These are phyloP conservation scores for Cepaea hortensis DNA, from an alignment of 2,888 invertebrate species.

Conservation along the genomic window DNA sequence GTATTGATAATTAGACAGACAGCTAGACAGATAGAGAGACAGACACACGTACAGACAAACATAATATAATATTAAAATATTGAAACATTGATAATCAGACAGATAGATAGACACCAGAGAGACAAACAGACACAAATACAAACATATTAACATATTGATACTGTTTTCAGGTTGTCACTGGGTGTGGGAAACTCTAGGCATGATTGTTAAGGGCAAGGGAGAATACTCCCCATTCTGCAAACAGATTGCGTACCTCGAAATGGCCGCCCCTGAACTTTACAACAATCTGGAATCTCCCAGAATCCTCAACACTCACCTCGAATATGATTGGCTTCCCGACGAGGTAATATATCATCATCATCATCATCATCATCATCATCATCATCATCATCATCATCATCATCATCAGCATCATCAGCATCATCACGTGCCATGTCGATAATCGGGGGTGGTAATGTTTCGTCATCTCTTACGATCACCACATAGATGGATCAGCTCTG, in stretches of 20 bases:
- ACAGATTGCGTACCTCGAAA: conserved; percentile 4
- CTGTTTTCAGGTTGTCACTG: conserved; percentile 26
- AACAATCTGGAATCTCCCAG: conserved; percentile 7
- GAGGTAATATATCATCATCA: neutral
- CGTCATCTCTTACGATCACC: no score
- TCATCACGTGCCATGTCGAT: no score
- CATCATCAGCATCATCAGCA: no score
- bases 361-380: no score
- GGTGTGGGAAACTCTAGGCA: conserved; percentile 15
- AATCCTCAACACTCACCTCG: conserved; percentile 18
- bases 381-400: no score
- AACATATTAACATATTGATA: neutral
- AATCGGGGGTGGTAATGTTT: no score
- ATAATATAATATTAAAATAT: neutral
- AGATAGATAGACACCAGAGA: neutral
- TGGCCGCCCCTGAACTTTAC: conserved; percentile 19
- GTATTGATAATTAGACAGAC: no score
- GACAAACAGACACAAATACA: neutral
- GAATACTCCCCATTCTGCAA: conserved; percentile 23
- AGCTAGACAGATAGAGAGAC: no score
- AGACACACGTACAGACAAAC: neutral
- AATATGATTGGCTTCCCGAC: conserved; percentile 28
- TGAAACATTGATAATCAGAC: neutral
- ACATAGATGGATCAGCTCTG: no score
- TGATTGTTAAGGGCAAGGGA: conserved; percentile 20